Evolutionary conservation across 2,113 vertebrate species (phyloP), one percentile per base, ranked within the genome.

Genomic region (Sus scrofa): DNA sequence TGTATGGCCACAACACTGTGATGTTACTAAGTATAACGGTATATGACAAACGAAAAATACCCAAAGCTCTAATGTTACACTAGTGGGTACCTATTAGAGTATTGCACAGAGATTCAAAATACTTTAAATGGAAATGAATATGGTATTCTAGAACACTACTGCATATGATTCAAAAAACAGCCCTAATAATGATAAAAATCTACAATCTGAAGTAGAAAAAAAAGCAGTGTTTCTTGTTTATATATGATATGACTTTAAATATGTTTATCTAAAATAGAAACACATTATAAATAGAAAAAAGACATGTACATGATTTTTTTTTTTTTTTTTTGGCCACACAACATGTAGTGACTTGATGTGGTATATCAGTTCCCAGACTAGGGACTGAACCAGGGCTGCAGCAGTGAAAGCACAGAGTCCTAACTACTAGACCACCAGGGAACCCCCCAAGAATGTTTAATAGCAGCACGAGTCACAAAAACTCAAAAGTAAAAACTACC

Each of bases 401-500:
- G 44, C 44, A 44, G 44, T 44, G 44, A 44, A 44, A 44, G 44
- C 44, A 44, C 44, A 44, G 44, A 44, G 44, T 44, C 44, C 44
- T 44, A 44, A 44, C 44, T 8, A 44, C 44, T 44, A 44, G 44
- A 44, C 8, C 44, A 44, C 44, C 44, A 44, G 44, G 44, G 44
- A 44, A 44, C 44, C 8, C 44, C 8, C 44, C 44, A 30, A 78
- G 56, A 89, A 94, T 34, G 3, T 58, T 37, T 87, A 88, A 86
- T n/a, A 90, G 65, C 30, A 58, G 22, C 32, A 78, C 75, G 82
- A 74, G 54, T 95, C 52, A 82, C 81, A 82, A 86, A n/a, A 56
- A 24, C 12, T 22, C 62, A 81, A 83, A 87, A 60, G 13, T 77
- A 63, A 86, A 91, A 94, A 78, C 19, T n/a, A 91, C 24, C 63